Evolutionary conservation across 2,888 invertebrate genomes (phyloP).

Genomic region (Polydrusus cervinus): DNA sequence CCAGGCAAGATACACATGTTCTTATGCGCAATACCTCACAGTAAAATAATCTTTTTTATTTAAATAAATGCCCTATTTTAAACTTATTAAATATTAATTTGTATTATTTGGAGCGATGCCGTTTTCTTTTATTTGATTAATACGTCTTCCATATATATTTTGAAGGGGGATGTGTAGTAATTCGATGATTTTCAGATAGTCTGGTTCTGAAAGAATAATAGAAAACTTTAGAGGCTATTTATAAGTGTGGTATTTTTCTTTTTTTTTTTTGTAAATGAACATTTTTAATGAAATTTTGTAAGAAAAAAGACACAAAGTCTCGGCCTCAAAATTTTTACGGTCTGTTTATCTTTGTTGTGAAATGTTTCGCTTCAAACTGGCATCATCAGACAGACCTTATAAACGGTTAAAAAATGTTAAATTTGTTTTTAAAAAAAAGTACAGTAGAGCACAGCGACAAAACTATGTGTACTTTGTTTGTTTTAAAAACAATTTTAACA

Average conservation of each 20-base stretch:
- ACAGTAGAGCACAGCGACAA: no score
- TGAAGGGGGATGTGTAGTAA: constrained; percentile 91
- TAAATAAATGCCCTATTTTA: background rate
- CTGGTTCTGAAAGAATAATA: constrained; percentile 80
- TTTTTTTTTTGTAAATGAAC: background rate
- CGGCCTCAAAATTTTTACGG: no score
- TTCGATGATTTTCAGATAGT: constrained; percentile 89
- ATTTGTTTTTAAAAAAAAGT: no score
- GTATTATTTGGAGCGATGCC: constrained; percentile 54
- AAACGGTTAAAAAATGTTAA: no score
- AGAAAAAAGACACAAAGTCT: no score
- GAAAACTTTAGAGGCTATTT: background rate
- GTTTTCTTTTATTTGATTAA: constrained; percentile 59
- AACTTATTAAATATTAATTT: constrained; percentile 17
- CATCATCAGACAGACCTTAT: no score
- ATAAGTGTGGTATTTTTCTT: no score
- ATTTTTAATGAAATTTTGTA: background rate
- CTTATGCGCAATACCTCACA: constrained; percentile 6
- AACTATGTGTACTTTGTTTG: no score
- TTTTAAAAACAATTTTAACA: no score
- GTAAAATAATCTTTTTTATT: background rate
- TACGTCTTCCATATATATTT: constrained; percentile 76
- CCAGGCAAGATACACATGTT: constrained; percentile 20
- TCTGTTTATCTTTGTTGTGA: no score
- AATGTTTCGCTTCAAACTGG: no score